Base-by-base conservation (phyloP, 2,888 invertebrate genomes). In the Pristionchus maxplancki region DNA sequence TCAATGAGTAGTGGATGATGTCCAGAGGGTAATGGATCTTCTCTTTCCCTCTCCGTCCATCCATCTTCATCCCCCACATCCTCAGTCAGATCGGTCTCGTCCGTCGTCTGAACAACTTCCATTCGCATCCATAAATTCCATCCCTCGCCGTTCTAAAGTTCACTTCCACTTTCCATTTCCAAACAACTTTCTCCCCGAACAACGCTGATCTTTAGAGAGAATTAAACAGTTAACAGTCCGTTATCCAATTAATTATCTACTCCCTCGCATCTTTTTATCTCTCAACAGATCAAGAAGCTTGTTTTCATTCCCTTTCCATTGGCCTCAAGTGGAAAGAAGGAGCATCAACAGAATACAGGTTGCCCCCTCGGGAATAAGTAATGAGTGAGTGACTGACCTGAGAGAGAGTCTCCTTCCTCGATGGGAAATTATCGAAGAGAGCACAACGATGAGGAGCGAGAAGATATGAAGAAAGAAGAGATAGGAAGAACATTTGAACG, bases 401-500 rank as follows among this genome's bases (percentile, higher is more conserved):
- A 11, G 87, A 87, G 15, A 87, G 87, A 28, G 86, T 48, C 13
- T 62, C 40, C 34, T 87, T 87, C 40, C 87, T 31, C 11, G 87
- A 28, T 20, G 87, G 90, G 86, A 90, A 91, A 62, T 84, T 71
- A 88, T 93, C 93, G 88, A 93, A 93, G 88, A 93, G 90, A 28
- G 92, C 92, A 62, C 91, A 92, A 62, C 91, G 88, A 31, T 90
- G 89, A 11, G 94, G 93, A 37, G 93, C 91, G 17, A 93, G 89
- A 58, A 92, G 91, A 87, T 91, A 90, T 13, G 92, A 93, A 71
- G 93, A 91, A 67, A 94, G 89, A n/a, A 92, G 50, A 53, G 92
- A 92, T 67, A 94, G 92, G 37, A 92, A 50, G 83, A 93, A 91
- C 91, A 94, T 92, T 89, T 94, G 93, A 88, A 92, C 91, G 87